These are phyloP conservation scores for Adelges cooleyi DNA, from an alignment of 1,140 invertebrate genomes.

Conservation along the genomic window DNA sequence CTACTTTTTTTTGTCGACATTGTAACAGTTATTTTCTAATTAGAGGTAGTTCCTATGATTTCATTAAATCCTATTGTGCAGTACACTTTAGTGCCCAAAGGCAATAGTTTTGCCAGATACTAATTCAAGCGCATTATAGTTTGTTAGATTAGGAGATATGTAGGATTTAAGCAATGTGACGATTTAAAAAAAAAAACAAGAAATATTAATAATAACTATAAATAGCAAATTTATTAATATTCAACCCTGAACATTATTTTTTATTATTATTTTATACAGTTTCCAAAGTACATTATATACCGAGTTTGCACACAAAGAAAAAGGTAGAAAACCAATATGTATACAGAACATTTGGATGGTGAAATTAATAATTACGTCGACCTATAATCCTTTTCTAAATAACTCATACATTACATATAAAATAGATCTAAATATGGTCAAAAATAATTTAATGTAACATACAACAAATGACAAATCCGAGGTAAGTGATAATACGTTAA, in stretches of 20 bases:
- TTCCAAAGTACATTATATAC: constrained; percentile 19
- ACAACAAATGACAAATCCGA: not conserved
- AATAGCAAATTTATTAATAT: constrained; percentile 28
- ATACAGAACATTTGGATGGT: not conserved
- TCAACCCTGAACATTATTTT: constrained; percentile 29
- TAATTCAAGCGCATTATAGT: too few relatives aligned
- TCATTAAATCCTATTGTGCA: too few relatives aligned
- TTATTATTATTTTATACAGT: constrained; percentile 27
- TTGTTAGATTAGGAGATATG: too few relatives aligned
- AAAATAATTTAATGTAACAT: constrained; percentile 2
- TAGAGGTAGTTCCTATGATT: too few relatives aligned
- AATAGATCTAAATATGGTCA: not conserved
- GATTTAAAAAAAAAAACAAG: too few relatives aligned
- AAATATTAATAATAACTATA: constrained; percentile 23
- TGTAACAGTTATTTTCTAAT: too few relatives aligned
- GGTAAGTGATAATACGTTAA: not conserved
- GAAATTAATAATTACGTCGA: not conserved
- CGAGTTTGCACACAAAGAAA: constrained; percentile 5
- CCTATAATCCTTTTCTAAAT: not conserved
- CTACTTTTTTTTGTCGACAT: too few relatives aligned
- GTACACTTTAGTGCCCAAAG: too few relatives aligned
- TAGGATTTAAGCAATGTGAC: too few relatives aligned
- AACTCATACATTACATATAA: not conserved
- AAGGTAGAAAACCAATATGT: constrained; percentile 19
- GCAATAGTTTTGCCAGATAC: too few relatives aligned